phyloP scores from a whole-genome alignment of 2,888 invertebrate species.

The Drosophila pegasa region DNA sequence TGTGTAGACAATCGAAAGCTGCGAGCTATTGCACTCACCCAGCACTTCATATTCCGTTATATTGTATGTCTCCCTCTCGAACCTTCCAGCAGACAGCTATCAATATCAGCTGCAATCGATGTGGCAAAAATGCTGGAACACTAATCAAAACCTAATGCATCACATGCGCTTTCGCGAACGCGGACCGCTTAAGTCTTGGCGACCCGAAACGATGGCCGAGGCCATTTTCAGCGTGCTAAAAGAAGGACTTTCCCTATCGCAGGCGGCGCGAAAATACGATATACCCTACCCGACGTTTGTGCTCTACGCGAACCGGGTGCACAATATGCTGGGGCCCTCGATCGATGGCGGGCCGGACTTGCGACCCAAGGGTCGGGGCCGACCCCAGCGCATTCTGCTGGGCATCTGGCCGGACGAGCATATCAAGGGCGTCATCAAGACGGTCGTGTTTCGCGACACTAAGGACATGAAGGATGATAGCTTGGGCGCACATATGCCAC shows the following conservation, averaged over 20 bases:
- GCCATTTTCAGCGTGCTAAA: conserved; percentile 96
- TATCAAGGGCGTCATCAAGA: conserved; percentile 95
- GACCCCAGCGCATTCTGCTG: conserved; percentile 95
- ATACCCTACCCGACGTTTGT: conserved; percentile 98
- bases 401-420: conserved; percentile 98
- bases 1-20: conserved; percentile 82
- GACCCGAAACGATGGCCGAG: conserved; percentile 97
- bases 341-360: conserved; percentile 96
- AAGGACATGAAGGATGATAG: conserved; percentile 91
- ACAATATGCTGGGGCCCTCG: conserved; percentile 97
- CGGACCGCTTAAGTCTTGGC: conserved; percentile 96
- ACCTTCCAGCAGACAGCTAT: conserved; percentile 91
- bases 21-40: conserved; percentile 15
- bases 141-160: conserved; percentile 95
- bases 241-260: conserved; percentile 94
- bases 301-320: conserved; percentile 95
- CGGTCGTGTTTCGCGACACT: conserved; percentile 95
- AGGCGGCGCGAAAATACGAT: conserved; percentile 96
- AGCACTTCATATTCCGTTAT: conserved; percentile 15
- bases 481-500: conserved; percentile 85
- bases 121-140: conserved; percentile 99
- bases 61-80: conserved; percentile 11
- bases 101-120: conserved; percentile 97
- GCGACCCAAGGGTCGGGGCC: conserved; percentile 95
- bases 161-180: conserved; percentile 96